Evolutionary conservation across 2,113 vertebrate species (phyloP), one percentile per base, ranked within the genome.

Genomic region (Henicopernis longicauda): DNA sequence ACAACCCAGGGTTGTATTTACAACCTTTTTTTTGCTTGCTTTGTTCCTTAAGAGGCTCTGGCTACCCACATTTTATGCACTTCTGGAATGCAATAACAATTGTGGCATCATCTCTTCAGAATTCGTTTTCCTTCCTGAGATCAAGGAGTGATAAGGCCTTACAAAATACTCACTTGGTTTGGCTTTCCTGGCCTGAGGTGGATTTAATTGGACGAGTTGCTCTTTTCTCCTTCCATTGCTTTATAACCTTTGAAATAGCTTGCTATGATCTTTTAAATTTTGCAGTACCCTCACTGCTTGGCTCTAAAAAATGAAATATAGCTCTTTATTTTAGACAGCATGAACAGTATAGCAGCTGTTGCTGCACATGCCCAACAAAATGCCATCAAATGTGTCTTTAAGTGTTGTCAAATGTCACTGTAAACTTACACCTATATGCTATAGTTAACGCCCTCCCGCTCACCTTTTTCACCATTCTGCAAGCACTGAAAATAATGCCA

Each of bases 1-100:
- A 95, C 92, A 90, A 74, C 88, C 63, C 34, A 32, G 61, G 63
- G 21, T 58, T 90, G 74, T 92, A 92, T 92, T 97, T 96, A 92
- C 93, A 94, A 34, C 80, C 76, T 78, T 92, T 91, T 91, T 77
- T 89, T 93, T 78, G 15, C 83, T 82, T 62, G 57, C 94, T 95
- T 95, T 95, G 78, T 92, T 96, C 89, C 94, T 95, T 96, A 88
- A 97, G 91, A 95, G 96, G 82, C 81, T 97, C 91, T 97, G 94
- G 83, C 95, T 97, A 5, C 96, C 97, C 96, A 92, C 96, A 95
- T 85, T 97, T 96, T 96, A 94, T 97, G 94, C 73, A 21, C 86
- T 96, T 58, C 81, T 95, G 93, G 96, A 97, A 87, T 82, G 84
- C 70, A 94, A 55, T 91, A 97, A 90, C 93, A 95, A 42, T 82